phyloP scores from a whole-genome alignment of 1,140 invertebrate genomes.

The Lepidurus couesii region DNA sequence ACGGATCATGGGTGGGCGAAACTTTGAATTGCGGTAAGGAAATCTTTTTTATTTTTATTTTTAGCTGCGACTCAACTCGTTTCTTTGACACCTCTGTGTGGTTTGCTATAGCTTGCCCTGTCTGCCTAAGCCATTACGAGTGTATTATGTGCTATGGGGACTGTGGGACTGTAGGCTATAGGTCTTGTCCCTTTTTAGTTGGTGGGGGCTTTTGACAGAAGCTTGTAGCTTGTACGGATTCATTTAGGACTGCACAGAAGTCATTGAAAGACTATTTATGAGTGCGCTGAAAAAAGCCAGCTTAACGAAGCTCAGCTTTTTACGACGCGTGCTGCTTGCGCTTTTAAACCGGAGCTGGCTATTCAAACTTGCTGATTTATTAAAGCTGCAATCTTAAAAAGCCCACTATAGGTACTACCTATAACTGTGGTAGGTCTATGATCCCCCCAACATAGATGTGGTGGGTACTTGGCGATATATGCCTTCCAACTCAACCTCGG shows the following conservation, averaged over 20 bases:
- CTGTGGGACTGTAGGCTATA: not conserved
- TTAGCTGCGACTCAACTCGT: not conserved
- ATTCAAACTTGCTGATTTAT: constrained; percentile 19
- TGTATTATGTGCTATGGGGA: constrained; percentile 1
- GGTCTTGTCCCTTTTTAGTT: not conserved
- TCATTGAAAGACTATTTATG: constrained; percentile 17
- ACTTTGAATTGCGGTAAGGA: constrained; percentile 3
- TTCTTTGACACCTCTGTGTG: constrained; percentile 21
- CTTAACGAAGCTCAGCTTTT: constrained; percentile 9
- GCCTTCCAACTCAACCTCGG: not conserved
- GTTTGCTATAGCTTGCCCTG: not conserved
- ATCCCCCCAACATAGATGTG: constrained; percentile 1
- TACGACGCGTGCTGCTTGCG: constrained; percentile 20
- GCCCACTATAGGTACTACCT: not conserved
- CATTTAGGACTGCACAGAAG: not conserved
- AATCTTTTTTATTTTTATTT: not conserved
- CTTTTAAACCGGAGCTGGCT: not conserved
- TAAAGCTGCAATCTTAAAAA: not conserved
- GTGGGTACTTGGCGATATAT: not conserved
- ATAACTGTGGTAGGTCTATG: constrained; percentile 14
- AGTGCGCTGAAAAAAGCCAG: constrained; percentile 11
- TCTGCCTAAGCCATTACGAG: not conserved
- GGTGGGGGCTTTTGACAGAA: not conserved
- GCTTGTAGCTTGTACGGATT: constrained; percentile 2
- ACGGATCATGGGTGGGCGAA: constrained; percentile 27